phyloP scores from a whole-genome alignment of 2,797 vertebrate species.

The Hypotaenidia philippensis region DNA sequence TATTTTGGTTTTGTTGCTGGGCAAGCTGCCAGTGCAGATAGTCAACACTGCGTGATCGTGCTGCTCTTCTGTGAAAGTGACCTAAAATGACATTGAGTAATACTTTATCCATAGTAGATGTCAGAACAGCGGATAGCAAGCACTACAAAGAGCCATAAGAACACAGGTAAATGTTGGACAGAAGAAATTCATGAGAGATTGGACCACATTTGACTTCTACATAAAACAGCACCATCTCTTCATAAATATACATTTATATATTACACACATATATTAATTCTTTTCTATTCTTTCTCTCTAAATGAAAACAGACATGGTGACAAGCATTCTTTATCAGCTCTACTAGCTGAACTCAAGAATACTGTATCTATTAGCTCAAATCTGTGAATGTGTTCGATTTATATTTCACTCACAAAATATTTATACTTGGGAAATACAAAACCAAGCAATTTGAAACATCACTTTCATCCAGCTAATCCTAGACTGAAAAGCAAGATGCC shows the following conservation, averaged over 20 bases:
- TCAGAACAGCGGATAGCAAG: neutral
- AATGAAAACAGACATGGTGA: neutral
- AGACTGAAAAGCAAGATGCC: neutral
- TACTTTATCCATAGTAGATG: neutral
- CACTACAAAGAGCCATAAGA: neutral
- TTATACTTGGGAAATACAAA: neutral
- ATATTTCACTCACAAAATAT: neutral
- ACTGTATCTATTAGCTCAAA: neutral
- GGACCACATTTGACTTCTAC: neutral
- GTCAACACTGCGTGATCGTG: neutral
- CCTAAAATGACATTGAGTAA: constrained; percentile 18
- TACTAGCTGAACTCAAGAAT: neutral
- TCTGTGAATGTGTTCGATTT: neutral
- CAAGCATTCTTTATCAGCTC: neutral
- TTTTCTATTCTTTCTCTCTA: neutral
- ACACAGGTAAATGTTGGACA: neutral
- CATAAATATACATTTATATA: neutral
- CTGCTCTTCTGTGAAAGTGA: constrained; percentile 30
- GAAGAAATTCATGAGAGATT: neutral
- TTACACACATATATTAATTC: neutral
- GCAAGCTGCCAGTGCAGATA: neutral
- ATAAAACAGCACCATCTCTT: neutral
- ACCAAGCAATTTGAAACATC: neutral
- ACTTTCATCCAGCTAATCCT: neutral
- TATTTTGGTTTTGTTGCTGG: constrained; percentile 29